Evolutionary conservation across 2,113 vertebrate species (phyloP), one percentile per base, ranked within the genome.

Genomic region (Mastomys natalensis): DNA sequence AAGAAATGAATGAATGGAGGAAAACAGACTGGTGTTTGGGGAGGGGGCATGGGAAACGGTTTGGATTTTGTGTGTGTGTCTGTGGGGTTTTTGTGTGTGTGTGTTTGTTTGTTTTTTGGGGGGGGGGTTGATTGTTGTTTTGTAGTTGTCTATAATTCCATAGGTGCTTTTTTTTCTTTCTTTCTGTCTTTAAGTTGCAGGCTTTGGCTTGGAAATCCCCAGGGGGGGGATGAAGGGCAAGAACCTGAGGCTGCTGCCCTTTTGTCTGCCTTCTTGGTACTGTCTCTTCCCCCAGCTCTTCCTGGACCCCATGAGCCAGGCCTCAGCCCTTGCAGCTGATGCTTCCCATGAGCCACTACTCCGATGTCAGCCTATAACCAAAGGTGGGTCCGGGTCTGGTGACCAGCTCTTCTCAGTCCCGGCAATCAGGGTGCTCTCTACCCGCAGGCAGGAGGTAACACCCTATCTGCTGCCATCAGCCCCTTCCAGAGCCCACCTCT

Each of bases 361-460:
- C 97, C 96, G 96, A 96, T 86, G 96, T 97, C 97, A 97, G 98
- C 98, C 98, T 98, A 97, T 98, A 98, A 98, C 98, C 98, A 98
- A 98, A 98, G 97, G 98, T 95, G 96, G 95, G 97, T 89, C 93
- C 45, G 40, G 97, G 96, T 90, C 51, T 45, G 95, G 95, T 60
- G 84, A 94, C 94, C 96, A 89, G 0, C 82, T 96, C 95, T 77
- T 95, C 81, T 97, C 96, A 97, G 93, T 97, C 95, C 97, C 68
- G 90, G 51, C 96, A 95, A 7, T 94, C 97, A 98, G 98, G 98
- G 96, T 40, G 89, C 97, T 96, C 97, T 97, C 98, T 53, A 48
- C 98, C 98, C 92, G 98, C 98, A 74, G 98, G 98, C 98, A 98
- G 98, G 98, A 97, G 98, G 97, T 31, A 90, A 95, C 98, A 97